phyloP scores from a whole-genome alignment of 2,797 vertebrate species.

The Rhabdomys pumilio region DNA sequence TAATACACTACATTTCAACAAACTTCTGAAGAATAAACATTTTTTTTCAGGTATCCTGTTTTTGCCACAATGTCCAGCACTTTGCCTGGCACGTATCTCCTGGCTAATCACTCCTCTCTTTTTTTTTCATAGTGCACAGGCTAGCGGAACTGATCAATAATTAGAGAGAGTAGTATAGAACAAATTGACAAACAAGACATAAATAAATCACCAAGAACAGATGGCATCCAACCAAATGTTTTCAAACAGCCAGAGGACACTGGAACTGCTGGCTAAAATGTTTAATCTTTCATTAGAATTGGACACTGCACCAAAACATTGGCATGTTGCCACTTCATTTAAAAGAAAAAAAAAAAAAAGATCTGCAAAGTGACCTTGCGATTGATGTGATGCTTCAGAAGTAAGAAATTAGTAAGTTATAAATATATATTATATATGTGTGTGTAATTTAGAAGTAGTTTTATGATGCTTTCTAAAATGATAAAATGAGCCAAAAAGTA shows the following conservation, averaged over 20 bases:
- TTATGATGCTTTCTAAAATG: slow-evolving; percentile 58
- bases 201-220: slow-evolving; percentile 84
- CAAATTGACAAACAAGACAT: slow-evolving; percentile 80
- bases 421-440: not conserved
- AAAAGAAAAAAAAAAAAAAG: slow-evolving; percentile 45
- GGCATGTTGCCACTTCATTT: not conserved
- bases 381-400: slow-evolving; percentile 41
- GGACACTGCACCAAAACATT: slow-evolving; percentile 59
- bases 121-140: slow-evolving; percentile 43
- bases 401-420: slow-evolving; percentile 44
- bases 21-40: not conserved
- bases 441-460: not conserved
- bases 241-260: slow-evolving; percentile 74
- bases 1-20: not conserved
- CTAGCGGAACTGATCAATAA: slow-evolving; percentile 68
- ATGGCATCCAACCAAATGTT: slow-evolving; percentile 81
- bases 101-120: slow-evolving; percentile 40
- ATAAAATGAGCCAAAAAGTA: slow-evolving; percentile 15
- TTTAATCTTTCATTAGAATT: slow-evolving; percentile 80
- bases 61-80: not conserved
- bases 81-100: slow-evolving; percentile 15
- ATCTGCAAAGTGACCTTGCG: slow-evolving; percentile 77
- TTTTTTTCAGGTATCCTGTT: not conserved
- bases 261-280: slow-evolving; percentile 72
- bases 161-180: slow-evolving; percentile 66